Evolutionary conservation across 2,888 invertebrate species (phyloP).

Genomic region (Fragum fragum): DNA sequence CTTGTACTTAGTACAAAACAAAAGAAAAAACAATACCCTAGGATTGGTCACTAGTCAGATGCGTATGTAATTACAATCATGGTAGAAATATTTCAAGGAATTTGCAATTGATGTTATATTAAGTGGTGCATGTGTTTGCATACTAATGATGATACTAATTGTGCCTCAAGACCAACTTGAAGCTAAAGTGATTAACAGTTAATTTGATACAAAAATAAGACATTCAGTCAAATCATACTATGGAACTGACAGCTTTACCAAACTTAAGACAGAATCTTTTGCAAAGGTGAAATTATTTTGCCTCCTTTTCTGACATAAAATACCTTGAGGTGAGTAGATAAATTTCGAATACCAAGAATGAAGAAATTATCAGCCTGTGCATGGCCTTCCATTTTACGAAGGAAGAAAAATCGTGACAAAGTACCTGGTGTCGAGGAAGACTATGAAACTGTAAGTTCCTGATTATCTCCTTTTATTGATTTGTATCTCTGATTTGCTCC

Average conservation of each 20-base stretch:
- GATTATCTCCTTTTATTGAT: conserved; percentile 21
- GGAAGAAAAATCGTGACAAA: conserved; percentile 15
- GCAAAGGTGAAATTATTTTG: too few species aligned
- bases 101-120: too few species aligned
- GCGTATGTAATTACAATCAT: not conserved
- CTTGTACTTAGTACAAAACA: not conserved
- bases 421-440: conserved; percentile 42
- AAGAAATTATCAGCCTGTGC: conserved; percentile 48
- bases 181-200: not conserved
- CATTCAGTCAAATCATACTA: too few species aligned
- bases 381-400: conserved; percentile 38
- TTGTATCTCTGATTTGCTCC: too few species aligned
- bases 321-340: too few species aligned
- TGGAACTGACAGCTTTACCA: too few species aligned
- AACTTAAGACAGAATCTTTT: too few species aligned
- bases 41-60: not conserved
- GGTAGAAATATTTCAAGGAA: not conserved
- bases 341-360: not conserved
- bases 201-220: too few species aligned
- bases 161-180: not conserved
- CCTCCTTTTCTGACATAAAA: too few species aligned
- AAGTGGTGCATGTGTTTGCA: not conserved
- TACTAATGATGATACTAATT: not conserved
- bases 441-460: conserved; percentile 2
- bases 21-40: not conserved